These are phyloP conservation scores for Odontocolon sp. DNA, from an alignment of 2,888 invertebrate genomes.

Conservation along the genomic window DNA sequence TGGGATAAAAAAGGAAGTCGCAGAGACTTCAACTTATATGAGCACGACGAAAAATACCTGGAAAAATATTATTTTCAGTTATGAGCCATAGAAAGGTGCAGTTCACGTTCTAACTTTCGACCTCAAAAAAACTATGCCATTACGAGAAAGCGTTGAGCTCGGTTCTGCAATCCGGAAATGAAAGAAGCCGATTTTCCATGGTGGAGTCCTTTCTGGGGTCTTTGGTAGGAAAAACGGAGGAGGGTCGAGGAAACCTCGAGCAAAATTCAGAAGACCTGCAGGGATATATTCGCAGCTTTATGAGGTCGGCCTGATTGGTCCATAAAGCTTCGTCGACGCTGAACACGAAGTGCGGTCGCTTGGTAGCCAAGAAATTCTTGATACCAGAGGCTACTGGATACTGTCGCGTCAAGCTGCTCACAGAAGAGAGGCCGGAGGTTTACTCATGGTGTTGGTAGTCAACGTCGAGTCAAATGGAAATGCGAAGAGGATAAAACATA, in stretches of 20 bases:
- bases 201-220: background rate
- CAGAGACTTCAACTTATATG: too few relatives aligned
- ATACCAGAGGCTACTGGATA: background rate
- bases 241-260: background rate
- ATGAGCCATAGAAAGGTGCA: background rate
- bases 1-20: too few relatives aligned
- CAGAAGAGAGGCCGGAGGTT: background rate
- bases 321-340: constrained; percentile 26
- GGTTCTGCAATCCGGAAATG: background rate
- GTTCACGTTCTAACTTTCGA: constrained; percentile 3
- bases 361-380: background rate
- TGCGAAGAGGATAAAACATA: background rate
- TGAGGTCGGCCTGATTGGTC: constrained; percentile 25
- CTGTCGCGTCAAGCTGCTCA: background rate
- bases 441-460: constrained; percentile 6
- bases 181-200: constrained; percentile 3
- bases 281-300: constrained; percentile 22
- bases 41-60: background rate
- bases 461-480: constrained; percentile 6
- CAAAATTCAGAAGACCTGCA: background rate
- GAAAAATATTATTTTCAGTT: constrained; percentile 8
- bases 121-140: background rate
- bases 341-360: background rate
- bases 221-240: background rate
- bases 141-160: background rate